Base-by-base conservation (phyloP, 2,113 vertebrate genomes). In the Ivindomyrus marchei region DNA sequence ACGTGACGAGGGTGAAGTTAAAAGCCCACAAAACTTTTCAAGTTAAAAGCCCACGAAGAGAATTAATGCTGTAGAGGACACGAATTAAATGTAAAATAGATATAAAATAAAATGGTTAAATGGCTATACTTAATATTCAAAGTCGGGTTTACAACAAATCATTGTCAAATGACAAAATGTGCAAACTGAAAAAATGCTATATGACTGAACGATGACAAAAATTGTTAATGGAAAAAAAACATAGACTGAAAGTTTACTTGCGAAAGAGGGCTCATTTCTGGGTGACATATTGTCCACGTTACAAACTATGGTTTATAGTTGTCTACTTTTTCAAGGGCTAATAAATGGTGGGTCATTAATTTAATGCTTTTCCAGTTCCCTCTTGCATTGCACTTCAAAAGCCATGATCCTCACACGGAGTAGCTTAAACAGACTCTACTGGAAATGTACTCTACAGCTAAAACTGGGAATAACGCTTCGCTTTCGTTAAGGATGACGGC, bases 341-440 rank as follows among this genome's bases (percentile, higher is more conserved):
- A 94, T 94, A 95, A 95, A 95, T 93, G 94, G 92, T 90, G 93
- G 92, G 94, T 95, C 94, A 95, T 95, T 95, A 95, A 94, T 91
- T 91, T 92, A 90, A 92, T 94, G 92, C 92, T 91, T 93, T 88
- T 94, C 94, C 91, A 92, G 95, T 91, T 89, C 89, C 92, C 92
- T 92, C 91, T 92, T 86, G 53, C 74, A 7, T 19, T 42, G 31
- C 31, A 39, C 11, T 84, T 36, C 89, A 88, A 56, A 49, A 85
- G 47, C 88, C 66, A 56, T n/a, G 87, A 85, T 87, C 83, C 90
- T 93, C 87, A 91, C 91, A 94, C 92, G 90, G 93, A 93, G 93
- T 88, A 93, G 93, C 94, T 94, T 95, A 93, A 94, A 93, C 92
- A 93, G 91, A 94, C 93, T 93, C 93, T 93, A 90, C 89, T 89